A percentile compares a stretch with the other conserved stretches of the same genome.
Evolutionary conservation across 2,113 vertebrate genomes (phyloP).

Genomic region (Hiodon tergisus): DNA sequence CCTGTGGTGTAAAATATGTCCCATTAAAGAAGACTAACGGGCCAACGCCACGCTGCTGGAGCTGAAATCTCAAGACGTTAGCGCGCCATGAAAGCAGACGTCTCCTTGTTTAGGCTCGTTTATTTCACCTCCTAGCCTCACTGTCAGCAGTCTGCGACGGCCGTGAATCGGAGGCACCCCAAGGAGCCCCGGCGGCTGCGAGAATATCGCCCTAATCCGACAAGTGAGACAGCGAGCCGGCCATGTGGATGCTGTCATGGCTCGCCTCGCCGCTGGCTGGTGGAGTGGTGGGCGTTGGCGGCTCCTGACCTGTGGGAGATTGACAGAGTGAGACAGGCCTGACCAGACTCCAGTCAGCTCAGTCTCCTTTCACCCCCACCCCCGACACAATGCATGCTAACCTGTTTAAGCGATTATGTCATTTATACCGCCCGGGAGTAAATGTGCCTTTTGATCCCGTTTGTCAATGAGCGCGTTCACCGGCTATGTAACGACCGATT

Average conservation of each 20-base stretch:
- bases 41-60: background rate
- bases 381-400: constrained; percentile 2
- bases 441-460: constrained; percentile 15
- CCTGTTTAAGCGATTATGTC: constrained; percentile 39
- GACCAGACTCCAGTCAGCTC: constrained; percentile 26
- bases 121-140: background rate
- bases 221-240: constrained; percentile 29
- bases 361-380: constrained; percentile 33
- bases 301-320: constrained; percentile 20
- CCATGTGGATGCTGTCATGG: constrained; percentile 52
- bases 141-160: background rate
- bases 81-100: constrained; percentile 28
- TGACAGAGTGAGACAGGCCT: constrained; percentile 6
- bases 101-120: background rate
- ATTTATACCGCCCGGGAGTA: constrained; percentile 13
- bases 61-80: constrained; percentile 16
- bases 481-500: constrained; percentile 16
- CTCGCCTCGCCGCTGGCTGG: constrained; percentile 46
- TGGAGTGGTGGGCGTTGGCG: constrained; percentile 34
- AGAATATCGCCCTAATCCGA: constrained; percentile 52
- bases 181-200: constrained; percentile 31
- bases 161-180: constrained; percentile 30
- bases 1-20: constrained; percentile 21
- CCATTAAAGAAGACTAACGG: constrained; percentile 19
- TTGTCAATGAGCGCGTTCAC: constrained; percentile 19